phyloP scores from a whole-genome alignment of 2,113 vertebrate species.

The Accipiter cooperii region DNA sequence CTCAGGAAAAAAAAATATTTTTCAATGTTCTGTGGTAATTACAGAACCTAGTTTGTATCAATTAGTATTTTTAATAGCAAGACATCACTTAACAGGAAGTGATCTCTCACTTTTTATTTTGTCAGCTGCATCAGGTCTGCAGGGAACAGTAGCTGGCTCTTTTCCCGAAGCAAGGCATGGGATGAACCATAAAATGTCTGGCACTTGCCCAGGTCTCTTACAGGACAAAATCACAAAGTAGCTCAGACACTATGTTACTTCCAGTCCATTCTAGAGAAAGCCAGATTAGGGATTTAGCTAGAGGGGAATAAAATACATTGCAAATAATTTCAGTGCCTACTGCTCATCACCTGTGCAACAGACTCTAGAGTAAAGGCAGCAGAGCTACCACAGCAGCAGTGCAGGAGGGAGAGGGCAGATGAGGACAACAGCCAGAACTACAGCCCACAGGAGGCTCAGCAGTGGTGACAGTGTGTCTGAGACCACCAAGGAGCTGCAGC shows the following conservation, averaged over 20 bases:
- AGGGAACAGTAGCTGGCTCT: background rate
- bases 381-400: background rate
- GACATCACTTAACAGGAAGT: background rate
- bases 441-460: fast-evolving
- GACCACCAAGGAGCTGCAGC: background rate
- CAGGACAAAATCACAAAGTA: background rate
- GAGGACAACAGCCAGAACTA: background rate
- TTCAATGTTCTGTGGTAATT: background rate
- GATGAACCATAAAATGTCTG: background rate
- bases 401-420: background rate
- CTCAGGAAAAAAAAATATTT: background rate
- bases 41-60: background rate
- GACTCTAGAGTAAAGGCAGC: background rate
- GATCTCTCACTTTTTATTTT: background rate
- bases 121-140: background rate
- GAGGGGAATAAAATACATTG: background rate
- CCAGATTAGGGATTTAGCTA: background rate
- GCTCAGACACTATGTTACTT: background rate
- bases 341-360: background rate
- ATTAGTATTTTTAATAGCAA: background rate
- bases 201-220: background rate
- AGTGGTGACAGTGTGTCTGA: background rate
- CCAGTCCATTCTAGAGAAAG: background rate
- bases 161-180: background rate
- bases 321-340: background rate